Evolutionary conservation across 2,113 vertebrate species (phyloP).

Genomic region (Equus quagga): DNA sequence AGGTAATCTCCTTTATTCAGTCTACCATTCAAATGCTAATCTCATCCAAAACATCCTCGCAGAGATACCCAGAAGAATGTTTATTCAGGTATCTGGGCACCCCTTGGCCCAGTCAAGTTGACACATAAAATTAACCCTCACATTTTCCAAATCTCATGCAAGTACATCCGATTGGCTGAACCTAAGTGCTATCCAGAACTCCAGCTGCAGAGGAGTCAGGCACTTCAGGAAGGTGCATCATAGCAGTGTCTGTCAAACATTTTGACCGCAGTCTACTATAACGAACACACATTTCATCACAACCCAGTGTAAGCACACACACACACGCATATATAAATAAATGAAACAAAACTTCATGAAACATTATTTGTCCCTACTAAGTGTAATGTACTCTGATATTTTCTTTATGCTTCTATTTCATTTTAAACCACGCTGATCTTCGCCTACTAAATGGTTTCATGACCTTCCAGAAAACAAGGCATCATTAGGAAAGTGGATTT

Average conservation of each 20-base stretch:
- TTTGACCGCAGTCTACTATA: background rate
- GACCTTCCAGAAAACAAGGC: background rate
- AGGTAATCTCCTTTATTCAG: background rate
- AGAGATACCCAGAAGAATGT: background rate
- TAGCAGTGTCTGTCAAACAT: background rate
- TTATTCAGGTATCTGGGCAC: background rate
- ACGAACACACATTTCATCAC: background rate
- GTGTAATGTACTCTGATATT: background rate
- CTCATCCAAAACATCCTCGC: background rate
- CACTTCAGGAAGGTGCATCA: background rate
- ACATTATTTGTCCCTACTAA: background rate
- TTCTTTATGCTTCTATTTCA: background rate
- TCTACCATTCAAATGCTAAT: background rate
- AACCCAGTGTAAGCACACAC: background rate
- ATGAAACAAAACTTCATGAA: background rate
- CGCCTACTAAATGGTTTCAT: background rate
- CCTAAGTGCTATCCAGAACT: background rate
- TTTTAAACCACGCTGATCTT: constrained; percentile 38
- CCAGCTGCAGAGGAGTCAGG: background rate
- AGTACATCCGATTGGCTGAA: background rate
- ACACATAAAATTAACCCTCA: background rate
- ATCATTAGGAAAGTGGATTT: constrained; percentile 24
- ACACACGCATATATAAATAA: background rate
- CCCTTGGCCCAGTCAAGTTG: background rate
- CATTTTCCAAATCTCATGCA: background rate